Percentiles rank a stretch among this genome's conserved stretches.
These are phyloP conservation scores for Orestias chungarensis DNA, from an alignment of 2,797 vertebrate species.

Conservation along the genomic window DNA sequence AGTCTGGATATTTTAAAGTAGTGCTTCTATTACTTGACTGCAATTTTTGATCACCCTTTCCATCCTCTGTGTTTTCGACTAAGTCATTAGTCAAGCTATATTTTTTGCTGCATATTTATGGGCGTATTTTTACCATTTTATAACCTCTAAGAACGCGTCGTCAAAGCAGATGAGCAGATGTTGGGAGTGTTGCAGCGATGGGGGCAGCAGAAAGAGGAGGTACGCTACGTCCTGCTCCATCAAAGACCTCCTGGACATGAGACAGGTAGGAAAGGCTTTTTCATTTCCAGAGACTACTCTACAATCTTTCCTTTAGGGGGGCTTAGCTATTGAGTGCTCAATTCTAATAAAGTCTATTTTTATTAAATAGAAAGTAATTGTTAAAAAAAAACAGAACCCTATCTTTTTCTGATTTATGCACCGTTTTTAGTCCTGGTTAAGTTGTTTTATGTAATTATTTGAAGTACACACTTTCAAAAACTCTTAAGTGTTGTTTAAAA, in stretches of 20 bases:
- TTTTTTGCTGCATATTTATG: not conserved
- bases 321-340: too few relatives aligned
- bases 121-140: not conserved
- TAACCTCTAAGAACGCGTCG: slow-evolving; percentile 80
- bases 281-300: not conserved
- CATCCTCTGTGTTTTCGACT: not conserved
- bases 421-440: too few relatives aligned
- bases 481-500: too few relatives aligned
- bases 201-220: slow-evolving; percentile 87
- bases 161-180: slow-evolving; percentile 87
- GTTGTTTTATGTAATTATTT: too few relatives aligned
- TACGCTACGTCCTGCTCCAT: slow-evolving; percentile 89
- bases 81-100: not conserved
- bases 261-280: slow-evolving; percentile 68
- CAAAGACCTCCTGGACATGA: slow-evolving; percentile 79
- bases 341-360: too few relatives aligned
- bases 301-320: not conserved
- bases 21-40: not conserved
- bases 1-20: not conserved
- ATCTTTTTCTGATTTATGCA: too few relatives aligned
- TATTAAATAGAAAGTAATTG: too few relatives aligned
- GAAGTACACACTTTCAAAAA: too few relatives aligned
- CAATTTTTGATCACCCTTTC: not conserved
- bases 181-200: slow-evolving; percentile 87
- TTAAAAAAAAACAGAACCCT: too few relatives aligned